Conservation (phyloP, 2,888 invertebrate species). For the Lycaena phlaeas region DNA sequence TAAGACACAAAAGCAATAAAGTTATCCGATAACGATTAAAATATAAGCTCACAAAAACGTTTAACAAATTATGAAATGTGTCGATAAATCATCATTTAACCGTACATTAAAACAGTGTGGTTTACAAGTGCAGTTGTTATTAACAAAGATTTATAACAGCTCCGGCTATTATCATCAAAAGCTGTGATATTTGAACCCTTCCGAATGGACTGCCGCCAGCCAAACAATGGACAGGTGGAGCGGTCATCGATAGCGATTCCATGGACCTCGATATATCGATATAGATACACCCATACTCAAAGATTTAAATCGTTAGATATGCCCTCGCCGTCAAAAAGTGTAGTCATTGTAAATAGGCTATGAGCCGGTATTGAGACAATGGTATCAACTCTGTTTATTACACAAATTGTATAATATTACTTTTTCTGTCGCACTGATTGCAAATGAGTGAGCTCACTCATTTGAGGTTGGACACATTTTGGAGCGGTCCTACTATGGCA, state of each 20-base stretch:
- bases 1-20: no score
- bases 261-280: conserved; percentile 2
- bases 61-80: background rate
- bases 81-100: conserved; percentile 45
- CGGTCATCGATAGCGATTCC: conserved; percentile 37
- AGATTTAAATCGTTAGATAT: no score
- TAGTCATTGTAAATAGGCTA: no score
- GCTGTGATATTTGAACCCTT: conserved; percentile 70
- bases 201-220: conserved; percentile 61
- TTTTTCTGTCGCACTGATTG: no score
- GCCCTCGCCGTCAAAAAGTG: no score
- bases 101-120: conserved; percentile 49
- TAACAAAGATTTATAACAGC: conserved; percentile 56
- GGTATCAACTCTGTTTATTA: no score
- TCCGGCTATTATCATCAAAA: conserved; percentile 54
- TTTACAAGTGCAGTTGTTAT: conserved; percentile 66
- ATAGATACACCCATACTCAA: background rate
- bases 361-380: no score
- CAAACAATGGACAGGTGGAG: conserved; percentile 66
- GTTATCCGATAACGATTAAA: no score
- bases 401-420: no score
- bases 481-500: no score
- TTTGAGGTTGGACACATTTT: no score
- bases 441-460: no score
- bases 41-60: conserved; percentile 7